Conservation (phyloP, 2,888 invertebrate species). For the Amiota mariae region DNA sequence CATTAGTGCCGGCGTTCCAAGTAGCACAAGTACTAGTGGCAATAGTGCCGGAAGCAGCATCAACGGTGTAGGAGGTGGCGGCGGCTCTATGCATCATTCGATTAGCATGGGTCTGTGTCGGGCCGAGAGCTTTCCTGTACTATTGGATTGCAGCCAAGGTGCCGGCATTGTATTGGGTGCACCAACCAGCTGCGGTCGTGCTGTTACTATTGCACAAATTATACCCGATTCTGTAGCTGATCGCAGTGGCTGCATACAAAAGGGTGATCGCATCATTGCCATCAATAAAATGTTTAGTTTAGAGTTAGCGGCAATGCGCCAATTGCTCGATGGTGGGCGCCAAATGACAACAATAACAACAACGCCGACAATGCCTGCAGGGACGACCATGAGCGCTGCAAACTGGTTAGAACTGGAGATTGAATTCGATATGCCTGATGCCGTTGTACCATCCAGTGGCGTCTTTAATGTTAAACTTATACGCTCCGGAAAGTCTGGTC, state of each 20-base stretch:
- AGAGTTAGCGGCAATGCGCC: conserved; percentile 77
- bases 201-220: conserved; percentile 70
- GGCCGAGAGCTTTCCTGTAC: conserved; percentile 72
- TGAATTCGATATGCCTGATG: conserved; percentile 93
- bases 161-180: conserved; percentile 71
- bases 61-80: conserved; percentile 51
- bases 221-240: conserved; percentile 72
- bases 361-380: neutral
- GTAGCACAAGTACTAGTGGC: conserved; percentile 16
- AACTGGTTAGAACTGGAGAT: conserved; percentile 85
- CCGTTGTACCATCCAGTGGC: conserved; percentile 91
- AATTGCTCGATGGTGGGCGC: conserved; percentile 68
- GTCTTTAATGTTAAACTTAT: conserved; percentile 92
- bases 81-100: conserved; percentile 53
- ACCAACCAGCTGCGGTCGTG: conserved; percentile 66
- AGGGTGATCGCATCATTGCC: conserved; percentile 87
- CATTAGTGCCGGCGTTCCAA: conserved; percentile 65
- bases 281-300: conserved; percentile 86
- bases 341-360: conserved; percentile 10
- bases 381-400: conserved; percentile 67
- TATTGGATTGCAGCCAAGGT: conserved; percentile 73
- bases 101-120: conserved; percentile 70
- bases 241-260: conserved; percentile 83
- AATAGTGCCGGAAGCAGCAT: conserved; percentile 66
- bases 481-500: conserved; percentile 81